Base-by-base conservation (phyloP, 2,888 invertebrate species). In the Oxystoma pomonae region DNA sequence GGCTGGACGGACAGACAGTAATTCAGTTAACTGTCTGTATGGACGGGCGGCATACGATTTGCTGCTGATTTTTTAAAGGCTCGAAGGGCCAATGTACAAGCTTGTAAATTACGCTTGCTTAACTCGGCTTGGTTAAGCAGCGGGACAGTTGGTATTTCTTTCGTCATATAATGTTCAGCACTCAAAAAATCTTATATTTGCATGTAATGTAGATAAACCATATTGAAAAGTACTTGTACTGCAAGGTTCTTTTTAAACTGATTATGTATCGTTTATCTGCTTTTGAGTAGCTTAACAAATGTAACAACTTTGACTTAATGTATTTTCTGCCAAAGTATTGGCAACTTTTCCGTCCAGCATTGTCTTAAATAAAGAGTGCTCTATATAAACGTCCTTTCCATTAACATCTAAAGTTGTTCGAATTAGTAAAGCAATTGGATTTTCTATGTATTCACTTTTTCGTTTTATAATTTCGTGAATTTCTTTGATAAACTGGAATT, bases 171-270 rank as follows among this genome's bases (percentile, higher is more conserved):
- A n/a, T n/a, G n/a, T n/a, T n/a, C n/a, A n/a, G n/a, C 55, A 55
- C 20, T 55, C 18, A 18, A 55, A 55, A 55, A 55, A 55, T 55
- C 55, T 55, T 17, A 55, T 55, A 55, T 55, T 55, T 18, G 18
- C 55, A 55, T 55, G 55, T n/a, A 55, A 18, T n/a, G 18, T 18
- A 18, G 55, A 55, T 16, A 55, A 16, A 19, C 55, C 18, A 55
- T 55, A 55, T 55, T 55, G 55, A 55, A 55, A 55, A 16, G 55
- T 55, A 12, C 16, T 55, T 2, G 18, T 55, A 16, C 18, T 55
- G 55, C 18, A 19, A 19, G 18, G 55, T 20, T 16, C 9, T 16
- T 55, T 55, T n/a, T 17, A 20, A 19, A 55, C 18, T 16, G 16
- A 17, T 18, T 55, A 16, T 55, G 18, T 19, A 19, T 55, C 20